Evolutionary conservation across 2,113 vertebrate species (phyloP).

Genomic region (Madoqua kirkii): DNA sequence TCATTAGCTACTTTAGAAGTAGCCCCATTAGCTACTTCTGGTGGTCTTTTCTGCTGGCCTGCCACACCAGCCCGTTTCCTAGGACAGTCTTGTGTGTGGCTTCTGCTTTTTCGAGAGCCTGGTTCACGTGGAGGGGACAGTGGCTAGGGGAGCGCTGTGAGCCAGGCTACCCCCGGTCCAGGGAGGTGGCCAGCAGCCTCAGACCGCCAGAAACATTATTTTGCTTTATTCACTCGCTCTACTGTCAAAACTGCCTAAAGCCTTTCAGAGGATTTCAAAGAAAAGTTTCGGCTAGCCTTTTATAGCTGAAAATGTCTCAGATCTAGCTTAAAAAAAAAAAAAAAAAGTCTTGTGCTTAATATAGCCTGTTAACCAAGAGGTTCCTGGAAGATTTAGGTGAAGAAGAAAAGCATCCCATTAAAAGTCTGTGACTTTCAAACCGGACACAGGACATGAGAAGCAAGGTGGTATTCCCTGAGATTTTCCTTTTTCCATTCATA

Average conservation of each 20-base stretch:
- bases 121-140: background rate
- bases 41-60: background rate
- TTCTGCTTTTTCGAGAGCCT: background rate
- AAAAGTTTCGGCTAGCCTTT: constrained; percentile 48
- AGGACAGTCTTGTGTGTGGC: background rate
- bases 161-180: background rate
- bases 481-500: constrained; percentile 38
- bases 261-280: constrained; percentile 32
- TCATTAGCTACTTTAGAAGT: background rate
- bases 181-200: background rate
- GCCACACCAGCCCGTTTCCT: background rate
- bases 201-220: background rate
- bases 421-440: constrained; percentile 32
- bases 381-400: constrained; percentile 20
- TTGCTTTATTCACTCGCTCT: background rate
- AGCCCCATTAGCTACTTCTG: background rate
- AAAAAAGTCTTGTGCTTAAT: background rate
- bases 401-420: constrained; percentile 13
- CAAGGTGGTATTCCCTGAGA: constrained; percentile 12
- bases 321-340: background rate
- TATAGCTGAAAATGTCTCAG: constrained; percentile 35
- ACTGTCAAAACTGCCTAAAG: constrained; percentile 25
- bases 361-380: constrained; percentile 35
- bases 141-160: background rate
- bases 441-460: background rate